Base-by-base conservation (phyloP, 2,113 vertebrate genomes). In the Origma solitaria region DNA sequence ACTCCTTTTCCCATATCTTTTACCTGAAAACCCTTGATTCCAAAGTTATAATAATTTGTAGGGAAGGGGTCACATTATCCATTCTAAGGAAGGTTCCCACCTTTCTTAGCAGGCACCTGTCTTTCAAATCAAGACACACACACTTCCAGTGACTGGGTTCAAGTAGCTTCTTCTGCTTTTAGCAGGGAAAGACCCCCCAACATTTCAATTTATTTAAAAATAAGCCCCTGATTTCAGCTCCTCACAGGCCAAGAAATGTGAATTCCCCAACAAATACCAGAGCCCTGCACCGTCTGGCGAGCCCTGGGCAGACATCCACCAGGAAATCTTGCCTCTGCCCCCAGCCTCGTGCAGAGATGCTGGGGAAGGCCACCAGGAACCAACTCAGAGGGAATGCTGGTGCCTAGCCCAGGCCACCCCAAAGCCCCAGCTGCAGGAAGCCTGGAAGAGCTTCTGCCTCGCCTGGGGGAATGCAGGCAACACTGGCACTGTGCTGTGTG, bases 321-420 rank as follows among this genome's bases (percentile, higher is more conserved):
- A 5, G 54, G 54, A 15, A n/a, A 27, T 13, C 49, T 6, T 1
- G 1, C 2, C 6, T 17, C 9, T 5, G 16, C 30, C 25, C 15
- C 7, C 65, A 65, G 75, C 13, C 65, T 5, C 0, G 0, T 1
- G 15, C 3, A 1, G 15, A 25, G 71, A 19, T 0, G 0, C 27
- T 28, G 75, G 66, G 35, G 13, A 38, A 71, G 10, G 60, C 8
- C 66, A 31, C 24, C 31, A 20, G 0, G 21, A 20, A 1, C 5
- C 4, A 9, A 31, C 49, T 60, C 58, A 0, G 6, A 37, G 23
- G 40, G 24, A n/a, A 15, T 10, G 1, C 11, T 0, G 7, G 24
- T 1, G 7, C 51, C 23, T 0, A 21, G 35, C 30, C 57, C 53
- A 4, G 49, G 40, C 13, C 6, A 2, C 3, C 15, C 23, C 0